Percentiles rank a stretch among this genome's conserved stretches.
Conservation (phyloP, 1,140 invertebrate genomes). For the Heliconius himera region DNA sequence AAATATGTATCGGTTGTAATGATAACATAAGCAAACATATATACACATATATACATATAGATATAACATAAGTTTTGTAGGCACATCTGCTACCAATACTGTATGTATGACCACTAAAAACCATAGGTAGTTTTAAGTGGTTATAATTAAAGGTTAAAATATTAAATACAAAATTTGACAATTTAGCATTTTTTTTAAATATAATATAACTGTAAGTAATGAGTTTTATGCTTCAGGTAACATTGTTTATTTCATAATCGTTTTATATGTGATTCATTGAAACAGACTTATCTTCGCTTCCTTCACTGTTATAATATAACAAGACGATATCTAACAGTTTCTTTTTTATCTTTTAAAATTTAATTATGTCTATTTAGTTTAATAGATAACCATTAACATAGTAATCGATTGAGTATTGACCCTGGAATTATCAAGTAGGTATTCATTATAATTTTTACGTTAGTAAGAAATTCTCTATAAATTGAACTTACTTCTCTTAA, state of each 20-base stretch:
- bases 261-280: neutral
- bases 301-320: neutral
- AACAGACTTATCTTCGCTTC: neutral
- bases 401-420: neutral
- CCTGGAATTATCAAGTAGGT: neutral
- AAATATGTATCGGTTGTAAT: no score
- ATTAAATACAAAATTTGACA: no score
- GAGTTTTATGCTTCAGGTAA: neutral
- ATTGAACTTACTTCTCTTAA: conserved; percentile 85
- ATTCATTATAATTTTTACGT: neutral
- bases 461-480: neutral
- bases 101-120: no score
- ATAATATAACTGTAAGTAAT: neutral
- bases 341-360: neutral
- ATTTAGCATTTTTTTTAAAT: no score
- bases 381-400: neutral
- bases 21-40: no score
- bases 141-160: no score
- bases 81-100: no score
- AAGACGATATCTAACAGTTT: neutral
- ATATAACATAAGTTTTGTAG: no score
- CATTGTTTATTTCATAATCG: neutral
- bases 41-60: no score
- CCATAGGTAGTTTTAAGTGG: no score
- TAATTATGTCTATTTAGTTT: neutral